Percentiles rank a stretch among this genome's conserved stretches.
These are phyloP conservation scores for Oreocharis arfaki DNA, from an alignment of 2,113 vertebrate species.

Conservation along the genomic window DNA sequence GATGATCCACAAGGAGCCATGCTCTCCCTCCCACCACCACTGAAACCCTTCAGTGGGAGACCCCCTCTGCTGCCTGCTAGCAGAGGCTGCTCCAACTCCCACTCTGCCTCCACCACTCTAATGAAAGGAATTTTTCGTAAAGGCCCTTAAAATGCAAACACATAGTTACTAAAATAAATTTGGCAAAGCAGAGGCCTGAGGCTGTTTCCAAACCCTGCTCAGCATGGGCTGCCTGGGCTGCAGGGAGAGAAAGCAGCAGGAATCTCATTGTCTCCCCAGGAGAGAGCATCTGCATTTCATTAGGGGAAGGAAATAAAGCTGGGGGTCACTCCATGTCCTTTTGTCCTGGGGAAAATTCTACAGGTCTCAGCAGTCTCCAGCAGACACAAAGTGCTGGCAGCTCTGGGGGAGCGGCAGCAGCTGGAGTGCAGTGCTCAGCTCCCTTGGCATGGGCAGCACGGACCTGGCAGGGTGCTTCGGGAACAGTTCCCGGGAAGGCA, in stretches of 20 bases:
- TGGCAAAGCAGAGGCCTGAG: neutral
- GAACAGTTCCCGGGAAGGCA: neutral
- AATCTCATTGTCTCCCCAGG: neutral
- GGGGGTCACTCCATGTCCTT: neutral
- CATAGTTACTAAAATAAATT: conserved; percentile 4
- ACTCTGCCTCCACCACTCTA: neutral
- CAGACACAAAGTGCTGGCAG: neutral
- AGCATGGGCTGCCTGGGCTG: neutral
- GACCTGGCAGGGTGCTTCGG: neutral
- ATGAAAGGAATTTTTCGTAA: neutral
- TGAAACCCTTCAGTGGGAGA: neutral
- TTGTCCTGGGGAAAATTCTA: neutral
- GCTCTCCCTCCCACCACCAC: neutral
- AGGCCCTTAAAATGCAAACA: conserved; percentile 41
- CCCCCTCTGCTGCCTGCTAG: neutral
- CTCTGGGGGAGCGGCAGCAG: neutral
- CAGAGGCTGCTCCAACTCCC: neutral
- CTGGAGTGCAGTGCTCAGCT: neutral
- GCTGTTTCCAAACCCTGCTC: conserved; percentile 11
- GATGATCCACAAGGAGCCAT: neutral
- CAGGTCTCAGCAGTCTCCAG: neutral
- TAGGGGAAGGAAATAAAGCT: neutral
- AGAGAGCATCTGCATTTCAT: neutral
- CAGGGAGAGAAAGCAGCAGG: neutral
- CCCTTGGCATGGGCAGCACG: neutral